A percentile compares a stretch with the other conserved stretches of the same genome.
Conservation (phyloP, 2,113 vertebrate species). For the Dipodomys stephensi region DNA sequence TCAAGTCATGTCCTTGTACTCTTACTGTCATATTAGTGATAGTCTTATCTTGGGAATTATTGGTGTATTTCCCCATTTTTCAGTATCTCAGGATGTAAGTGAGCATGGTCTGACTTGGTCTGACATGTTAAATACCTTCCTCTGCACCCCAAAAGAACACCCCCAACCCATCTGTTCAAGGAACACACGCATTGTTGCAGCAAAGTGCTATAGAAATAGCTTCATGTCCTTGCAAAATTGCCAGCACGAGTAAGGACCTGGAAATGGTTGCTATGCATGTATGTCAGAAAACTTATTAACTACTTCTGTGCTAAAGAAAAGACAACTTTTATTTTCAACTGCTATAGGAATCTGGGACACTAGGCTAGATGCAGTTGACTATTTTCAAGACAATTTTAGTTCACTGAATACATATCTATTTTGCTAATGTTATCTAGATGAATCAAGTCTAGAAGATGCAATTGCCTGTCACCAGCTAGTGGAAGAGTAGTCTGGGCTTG, state of each 20-base stretch:
- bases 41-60: not conserved
- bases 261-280: constrained; percentile 63
- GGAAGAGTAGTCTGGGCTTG: not conserved
- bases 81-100: not conserved
- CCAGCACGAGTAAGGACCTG: constrained; percentile 53
- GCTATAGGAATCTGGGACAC: not conserved
- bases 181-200: constrained; percentile 6
- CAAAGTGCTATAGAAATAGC: constrained; percentile 44
- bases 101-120: constrained; percentile 52
- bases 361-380: not conserved
- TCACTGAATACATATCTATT: not conserved
- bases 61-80: not conserved
- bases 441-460: not conserved
- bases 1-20: not conserved
- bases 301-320: not conserved
- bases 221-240: constrained; percentile 72
- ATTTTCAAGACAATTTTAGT: not conserved
- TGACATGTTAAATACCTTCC: not conserved
- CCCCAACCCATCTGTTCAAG: constrained; percentile 15
- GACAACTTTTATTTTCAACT: not conserved
- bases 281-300: constrained; percentile 64
- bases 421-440: not conserved
- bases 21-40: not conserved
- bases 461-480: not conserved
- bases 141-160: constrained; percentile 14